Evolutionary conservation across 1,140 invertebrate genomes (phyloP).

Genomic region (Archivesica marissinica): DNA sequence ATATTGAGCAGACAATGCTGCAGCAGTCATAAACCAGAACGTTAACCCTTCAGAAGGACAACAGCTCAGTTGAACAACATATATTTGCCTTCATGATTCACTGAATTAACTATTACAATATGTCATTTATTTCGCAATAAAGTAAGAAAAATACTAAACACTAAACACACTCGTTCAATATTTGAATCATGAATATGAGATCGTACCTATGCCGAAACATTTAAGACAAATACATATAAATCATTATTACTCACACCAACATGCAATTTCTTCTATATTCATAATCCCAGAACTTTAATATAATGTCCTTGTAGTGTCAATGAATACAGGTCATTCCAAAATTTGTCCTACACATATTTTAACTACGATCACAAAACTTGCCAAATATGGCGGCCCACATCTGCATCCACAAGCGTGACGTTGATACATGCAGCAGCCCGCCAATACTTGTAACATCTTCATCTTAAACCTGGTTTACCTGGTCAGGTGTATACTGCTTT

Average conservation of each 20-base stretch:
- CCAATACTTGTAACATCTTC: constrained; percentile 32
- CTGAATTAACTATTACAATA: too few species aligned
- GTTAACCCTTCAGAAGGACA: too few species aligned
- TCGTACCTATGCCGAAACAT: background rate
- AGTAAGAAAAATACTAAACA: too few species aligned
- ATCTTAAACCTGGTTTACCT: constrained; percentile 28
- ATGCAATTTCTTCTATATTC: constrained; percentile 38
- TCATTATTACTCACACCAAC: constrained; percentile 43
- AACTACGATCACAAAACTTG: background rate
- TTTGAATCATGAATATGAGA: too few species aligned
- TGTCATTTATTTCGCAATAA: too few species aligned
- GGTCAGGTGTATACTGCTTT: constrained; percentile 13
- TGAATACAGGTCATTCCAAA: background rate
- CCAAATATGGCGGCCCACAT: constrained; percentile 53
- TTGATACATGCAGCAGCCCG: constrained; percentile 6
- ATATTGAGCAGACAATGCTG: too few species aligned
- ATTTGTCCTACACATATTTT: too few species aligned
- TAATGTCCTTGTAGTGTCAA: too few species aligned
- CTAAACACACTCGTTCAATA: too few species aligned
- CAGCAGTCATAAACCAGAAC: too few species aligned
- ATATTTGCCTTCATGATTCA: too few species aligned
- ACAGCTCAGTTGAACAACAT: too few species aligned
- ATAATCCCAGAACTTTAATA: background rate
- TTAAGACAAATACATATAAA: background rate
- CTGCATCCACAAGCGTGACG: constrained; percentile 44